Base-by-base conservation (phyloP, 23 tunicate genomes). In the Pegea sp. region DNA sequence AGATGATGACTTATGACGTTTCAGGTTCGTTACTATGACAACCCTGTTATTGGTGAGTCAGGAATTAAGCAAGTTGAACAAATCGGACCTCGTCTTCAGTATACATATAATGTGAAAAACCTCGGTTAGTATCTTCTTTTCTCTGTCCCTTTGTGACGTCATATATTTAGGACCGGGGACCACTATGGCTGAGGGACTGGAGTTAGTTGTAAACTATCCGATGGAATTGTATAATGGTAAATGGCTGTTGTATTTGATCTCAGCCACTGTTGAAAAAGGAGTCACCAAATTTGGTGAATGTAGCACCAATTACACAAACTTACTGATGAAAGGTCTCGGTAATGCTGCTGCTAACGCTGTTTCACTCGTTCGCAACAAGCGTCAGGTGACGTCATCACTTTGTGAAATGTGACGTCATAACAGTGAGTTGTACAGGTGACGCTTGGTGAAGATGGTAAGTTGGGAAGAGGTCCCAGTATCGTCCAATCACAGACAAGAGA, bases 201-300 rank as follows among this genome's bases (percentile, higher is more conserved):
- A 28, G 1, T 34, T 84, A 1, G 24, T 24, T 23, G 76, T 84
- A 49, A 30, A 68, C n/a, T 64, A 60, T 22, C 95, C 95, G 6
- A 16, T 11, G 31, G 95, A 84, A 46, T 68, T 84, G 53, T 52
- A 66, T 24, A 84, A 84, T 33, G 84, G 84, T 16, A 84, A 84
- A 34, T 84, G 84, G 84, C 33, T 84, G 49, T 53, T 84, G 24
- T 84, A 84, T 43, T 76, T 66, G 20, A 68, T 84, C 28, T 52
- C 70, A 0, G 61, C 76, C 18, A 33, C 42, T 11, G 79, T 80
- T 31, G 56, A 32, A 5, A 49, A 53, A 24, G 79, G 79, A 0
- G 77, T n/a, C n/a, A n/a, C n/a, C n/a, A n/a, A n/a, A n/a, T n/a
- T n/a, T n/a, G n/a, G n/a, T n/a, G n/a, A n/a, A n/a, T n/a, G n/a